phyloP scores from a whole-genome alignment of 2,113 vertebrate species.

The Lasiurus cinereus region DNA sequence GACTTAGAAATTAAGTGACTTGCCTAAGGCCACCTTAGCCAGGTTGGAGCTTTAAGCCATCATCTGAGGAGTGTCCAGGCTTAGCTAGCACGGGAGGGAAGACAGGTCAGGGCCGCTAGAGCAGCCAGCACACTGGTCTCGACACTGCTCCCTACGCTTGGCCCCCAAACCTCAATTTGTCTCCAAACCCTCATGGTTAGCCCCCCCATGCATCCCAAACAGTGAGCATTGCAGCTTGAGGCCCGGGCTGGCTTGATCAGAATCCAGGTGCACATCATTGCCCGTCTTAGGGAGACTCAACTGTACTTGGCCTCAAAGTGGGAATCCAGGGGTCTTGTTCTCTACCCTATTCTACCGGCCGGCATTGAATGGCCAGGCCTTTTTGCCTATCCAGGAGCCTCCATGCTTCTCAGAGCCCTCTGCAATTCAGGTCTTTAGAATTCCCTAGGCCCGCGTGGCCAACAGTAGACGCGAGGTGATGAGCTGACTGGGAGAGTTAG shows the following conservation, averaged over 20 bases:
- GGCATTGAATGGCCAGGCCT: neutral
- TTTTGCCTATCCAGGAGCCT: too few relatives aligned
- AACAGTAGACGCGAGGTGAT: neutral
- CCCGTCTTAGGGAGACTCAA: neutral
- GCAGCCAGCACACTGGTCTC: neutral
- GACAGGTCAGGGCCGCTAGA: neutral
- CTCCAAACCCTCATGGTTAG: accelerated
- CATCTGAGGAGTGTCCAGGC: neutral
- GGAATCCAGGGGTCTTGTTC: neutral
- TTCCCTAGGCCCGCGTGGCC: too few relatives aligned
- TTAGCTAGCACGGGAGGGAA: neutral
- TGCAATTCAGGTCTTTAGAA: neutral
- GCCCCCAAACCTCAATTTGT: neutral
- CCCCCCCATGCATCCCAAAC: neutral
- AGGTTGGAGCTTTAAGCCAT: neutral
- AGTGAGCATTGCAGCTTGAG: neutral
- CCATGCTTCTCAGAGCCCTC: neutral
- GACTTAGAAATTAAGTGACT: neutral
- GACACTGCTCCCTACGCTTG: neutral
- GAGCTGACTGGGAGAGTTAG: neutral
- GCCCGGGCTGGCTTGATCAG: neutral
- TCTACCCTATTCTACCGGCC: neutral
- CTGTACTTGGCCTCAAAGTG: neutral
- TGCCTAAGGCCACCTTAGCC: neutral
- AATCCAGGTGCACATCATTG: accelerated